These are phyloP conservation scores for Pardalotus punctatus DNA, from an alignment of 2,113 vertebrate genomes.

Conservation along the genomic window DNA sequence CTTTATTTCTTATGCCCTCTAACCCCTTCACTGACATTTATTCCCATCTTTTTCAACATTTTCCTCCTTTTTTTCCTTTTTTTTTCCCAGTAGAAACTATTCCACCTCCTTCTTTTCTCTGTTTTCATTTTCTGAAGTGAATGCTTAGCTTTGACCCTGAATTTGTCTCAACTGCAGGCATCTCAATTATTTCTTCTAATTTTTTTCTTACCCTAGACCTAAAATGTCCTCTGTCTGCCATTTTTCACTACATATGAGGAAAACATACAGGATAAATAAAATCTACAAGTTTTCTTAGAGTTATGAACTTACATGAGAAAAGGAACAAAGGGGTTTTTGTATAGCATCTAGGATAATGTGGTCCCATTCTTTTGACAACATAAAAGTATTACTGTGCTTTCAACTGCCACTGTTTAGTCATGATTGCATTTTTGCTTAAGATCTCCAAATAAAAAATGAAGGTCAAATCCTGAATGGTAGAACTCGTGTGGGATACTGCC, in stretches of 20 bases:
- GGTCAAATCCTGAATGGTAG: neutral
- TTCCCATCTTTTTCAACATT: neutral
- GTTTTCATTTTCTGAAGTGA: neutral
- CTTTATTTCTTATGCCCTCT: neutral
- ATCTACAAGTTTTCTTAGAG: neutral
- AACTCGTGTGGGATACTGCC: neutral
- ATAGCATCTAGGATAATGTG: neutral
- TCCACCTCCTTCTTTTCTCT: neutral
- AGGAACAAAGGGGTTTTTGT: neutral
- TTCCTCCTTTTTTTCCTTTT: neutral
- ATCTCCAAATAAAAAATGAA: neutral
- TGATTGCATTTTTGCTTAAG: neutral
- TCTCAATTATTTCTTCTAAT: neutral
- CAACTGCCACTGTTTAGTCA: neutral
- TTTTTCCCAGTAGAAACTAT: neutral
- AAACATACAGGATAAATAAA: neutral
- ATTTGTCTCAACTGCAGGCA: neutral
- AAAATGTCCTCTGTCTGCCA: neutral
- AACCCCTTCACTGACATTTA: neutral
- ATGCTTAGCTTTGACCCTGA: neutral
- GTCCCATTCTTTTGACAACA: neutral
- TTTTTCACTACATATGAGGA: neutral
- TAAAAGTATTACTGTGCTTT: neutral
- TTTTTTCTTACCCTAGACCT: neutral
- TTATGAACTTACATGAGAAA: neutral